These are phyloP conservation scores for Maconellicoccus hirsutus DNA, from an alignment of 1,140 invertebrate genomes.

Conservation along the genomic window DNA sequence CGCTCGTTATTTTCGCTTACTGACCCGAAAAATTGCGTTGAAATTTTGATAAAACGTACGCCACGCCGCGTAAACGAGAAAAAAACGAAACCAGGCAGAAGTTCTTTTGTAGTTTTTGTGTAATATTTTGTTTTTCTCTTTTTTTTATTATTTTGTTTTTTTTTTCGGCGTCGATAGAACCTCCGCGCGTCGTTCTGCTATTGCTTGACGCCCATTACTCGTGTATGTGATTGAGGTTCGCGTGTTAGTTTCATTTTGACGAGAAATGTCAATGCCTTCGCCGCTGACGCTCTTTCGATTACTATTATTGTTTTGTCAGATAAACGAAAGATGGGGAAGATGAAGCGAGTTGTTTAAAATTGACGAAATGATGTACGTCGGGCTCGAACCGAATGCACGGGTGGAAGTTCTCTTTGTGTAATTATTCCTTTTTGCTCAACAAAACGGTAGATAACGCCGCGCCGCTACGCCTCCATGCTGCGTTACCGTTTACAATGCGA, in stretches of 20 bases:
- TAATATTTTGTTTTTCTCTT: neutral
- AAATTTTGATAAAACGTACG: constrained; percentile 13
- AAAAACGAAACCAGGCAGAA: constrained; percentile 17
- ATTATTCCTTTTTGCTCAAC: neutral
- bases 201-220: too few relatives aligned
- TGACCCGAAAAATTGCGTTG: neutral
- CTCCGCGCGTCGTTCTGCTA: too few relatives aligned
- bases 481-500: too few relatives aligned
- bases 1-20: constrained; percentile 18
- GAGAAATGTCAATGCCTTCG: too few relatives aligned
- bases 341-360: neutral
- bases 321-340: neutral
- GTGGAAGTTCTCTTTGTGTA: neutral
- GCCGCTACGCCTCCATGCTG: too few relatives aligned
- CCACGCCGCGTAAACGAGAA: neutral
- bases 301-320: too few relatives aligned
- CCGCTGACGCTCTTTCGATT: too few relatives aligned
- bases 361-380: neutral
- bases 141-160: too few relatives aligned
- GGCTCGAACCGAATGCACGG: neutral
- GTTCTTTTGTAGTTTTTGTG: constrained; percentile 12
- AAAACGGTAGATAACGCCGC: too few relatives aligned
- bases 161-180: too few relatives aligned
- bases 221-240: too few relatives aligned
- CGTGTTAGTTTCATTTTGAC: too few relatives aligned